These are phyloP conservation scores for Lepidurus arcticus DNA, from an alignment of 1,140 invertebrate genomes.

Conservation along the genomic window DNA sequence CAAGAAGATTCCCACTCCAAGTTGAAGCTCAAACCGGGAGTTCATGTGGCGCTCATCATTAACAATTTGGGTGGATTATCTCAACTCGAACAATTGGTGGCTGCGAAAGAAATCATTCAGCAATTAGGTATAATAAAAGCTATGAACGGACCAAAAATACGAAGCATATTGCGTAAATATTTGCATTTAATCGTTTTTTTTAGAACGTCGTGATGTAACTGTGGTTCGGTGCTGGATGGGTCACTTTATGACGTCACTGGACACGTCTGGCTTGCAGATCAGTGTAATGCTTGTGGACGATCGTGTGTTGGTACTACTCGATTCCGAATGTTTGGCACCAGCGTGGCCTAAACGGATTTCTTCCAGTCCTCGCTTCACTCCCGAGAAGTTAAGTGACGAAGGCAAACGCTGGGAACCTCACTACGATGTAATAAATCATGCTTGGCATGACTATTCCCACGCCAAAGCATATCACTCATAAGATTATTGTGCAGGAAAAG, in stretches of 20 bases:
- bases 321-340: slow-evolving; percentile 53
- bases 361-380: not conserved
- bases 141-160: not conserved
- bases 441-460: slow-evolving; percentile 20
- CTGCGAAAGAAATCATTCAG: slow-evolving; percentile 60
- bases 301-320: slow-evolving; percentile 50
- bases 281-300: slow-evolving; percentile 58
- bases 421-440: slow-evolving; percentile 30
- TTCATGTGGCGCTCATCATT: slow-evolving; percentile 60
- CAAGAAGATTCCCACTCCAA: slow-evolving; percentile 43
- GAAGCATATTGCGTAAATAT: slow-evolving; percentile 15
- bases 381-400: slow-evolving; percentile 27
- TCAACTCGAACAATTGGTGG: slow-evolving; percentile 68
- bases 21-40: slow-evolving; percentile 49
- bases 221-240: slow-evolving; percentile 63
- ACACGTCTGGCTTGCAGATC: slow-evolving; percentile 73
- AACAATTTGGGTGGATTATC: slow-evolving; percentile 76
- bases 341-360: slow-evolving; percentile 52
- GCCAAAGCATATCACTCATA: not conserved
- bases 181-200: not conserved
- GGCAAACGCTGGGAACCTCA: slow-evolving; percentile 29
- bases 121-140: slow-evolving; percentile 52
- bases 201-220: slow-evolving; percentile 52
- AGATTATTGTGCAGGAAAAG: slow-evolving; percentile 16
- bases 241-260: slow-evolving; percentile 68